phyloP scores from a whole-genome alignment of 1,140 invertebrate species.

The Cydia fagiglandana region DNA sequence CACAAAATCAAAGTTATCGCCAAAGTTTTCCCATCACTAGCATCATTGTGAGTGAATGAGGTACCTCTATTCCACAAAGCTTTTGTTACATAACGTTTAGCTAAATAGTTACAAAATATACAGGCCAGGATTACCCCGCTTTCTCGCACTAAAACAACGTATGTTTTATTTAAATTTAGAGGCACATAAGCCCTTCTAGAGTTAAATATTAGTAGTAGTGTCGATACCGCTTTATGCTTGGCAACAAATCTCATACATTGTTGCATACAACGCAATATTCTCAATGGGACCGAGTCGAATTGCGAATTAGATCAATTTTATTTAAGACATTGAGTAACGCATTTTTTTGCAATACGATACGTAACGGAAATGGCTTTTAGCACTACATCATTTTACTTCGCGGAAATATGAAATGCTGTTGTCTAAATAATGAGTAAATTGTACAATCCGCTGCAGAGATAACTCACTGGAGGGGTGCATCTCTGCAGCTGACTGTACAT shows the following conservation, averaged over 20 bases:
- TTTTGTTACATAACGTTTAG: conserved; percentile 51
- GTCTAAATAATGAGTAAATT: neutral
- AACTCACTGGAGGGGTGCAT: too few species aligned
- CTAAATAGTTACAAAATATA: conserved; percentile 51
- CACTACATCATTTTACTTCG: neutral
- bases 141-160: neutral
- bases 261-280: conserved; percentile 13
- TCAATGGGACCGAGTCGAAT: conserved; percentile 30
- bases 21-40: conserved; percentile 37
- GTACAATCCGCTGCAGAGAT: too few species aligned
- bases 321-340: conserved; percentile 8
- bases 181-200: neutral
- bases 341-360: neutral
- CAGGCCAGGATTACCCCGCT: conserved; percentile 37
- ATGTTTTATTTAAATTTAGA: neutral
- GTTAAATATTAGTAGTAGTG: neutral
- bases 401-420: neutral
- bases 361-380: neutral
- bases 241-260: conserved; percentile 23
- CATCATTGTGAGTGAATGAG: conserved; percentile 44
- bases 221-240: conserved; percentile 16
- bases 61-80: conserved; percentile 51
- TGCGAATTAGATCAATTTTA: conserved; percentile 25
- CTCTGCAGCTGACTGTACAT: too few species aligned
- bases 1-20: conserved; percentile 4